These are phyloP conservation scores for Hetaerina americana DNA, from an alignment of 1,140 invertebrate genomes.

Conservation along the genomic window DNA sequence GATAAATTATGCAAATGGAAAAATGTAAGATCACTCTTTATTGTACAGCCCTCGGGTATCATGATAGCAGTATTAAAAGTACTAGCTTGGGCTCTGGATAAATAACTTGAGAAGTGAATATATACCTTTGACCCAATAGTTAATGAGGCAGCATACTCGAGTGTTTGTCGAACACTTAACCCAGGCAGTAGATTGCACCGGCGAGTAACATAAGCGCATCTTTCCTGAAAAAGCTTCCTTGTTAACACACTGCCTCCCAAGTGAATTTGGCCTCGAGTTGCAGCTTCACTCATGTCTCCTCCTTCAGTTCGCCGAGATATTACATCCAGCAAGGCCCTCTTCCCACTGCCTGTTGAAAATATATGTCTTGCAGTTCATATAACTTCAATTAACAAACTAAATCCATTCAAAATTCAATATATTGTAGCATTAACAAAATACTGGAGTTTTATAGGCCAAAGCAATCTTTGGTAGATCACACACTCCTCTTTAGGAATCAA, in stretches of 20 bases:
- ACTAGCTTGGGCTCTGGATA: no score
- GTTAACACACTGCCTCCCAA: conserved; percentile 72
- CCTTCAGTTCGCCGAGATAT: conserved; percentile 53
- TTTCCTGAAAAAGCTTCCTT: conserved; percentile 64
- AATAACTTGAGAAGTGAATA: no score
- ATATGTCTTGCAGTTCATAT: conserved; percentile 2
- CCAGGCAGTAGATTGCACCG: conserved; percentile 69
- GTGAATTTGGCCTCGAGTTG: conserved; percentile 64
- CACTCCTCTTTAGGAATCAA: no score
- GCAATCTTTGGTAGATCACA: no score
- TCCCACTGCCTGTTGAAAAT: conserved; percentile 58
- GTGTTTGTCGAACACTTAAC: conserved; percentile 70
- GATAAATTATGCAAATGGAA: no score
- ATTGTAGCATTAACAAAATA: no score
- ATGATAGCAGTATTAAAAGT: no score
- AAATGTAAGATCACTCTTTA: no score
- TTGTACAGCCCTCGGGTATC: no score
- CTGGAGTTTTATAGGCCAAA: no score
- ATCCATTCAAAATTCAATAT: no score
- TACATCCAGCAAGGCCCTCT: conserved; percentile 77
- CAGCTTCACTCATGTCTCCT: conserved; percentile 42
- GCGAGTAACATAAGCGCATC: conserved; percentile 73
- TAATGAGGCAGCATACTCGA: conserved; percentile 59
- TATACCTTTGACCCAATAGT: conserved; percentile 45
- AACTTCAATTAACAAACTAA: no score